phyloP scores from a whole-genome alignment of 2,113 vertebrate genomes.

The Brachypteracias leptosomus region DNA sequence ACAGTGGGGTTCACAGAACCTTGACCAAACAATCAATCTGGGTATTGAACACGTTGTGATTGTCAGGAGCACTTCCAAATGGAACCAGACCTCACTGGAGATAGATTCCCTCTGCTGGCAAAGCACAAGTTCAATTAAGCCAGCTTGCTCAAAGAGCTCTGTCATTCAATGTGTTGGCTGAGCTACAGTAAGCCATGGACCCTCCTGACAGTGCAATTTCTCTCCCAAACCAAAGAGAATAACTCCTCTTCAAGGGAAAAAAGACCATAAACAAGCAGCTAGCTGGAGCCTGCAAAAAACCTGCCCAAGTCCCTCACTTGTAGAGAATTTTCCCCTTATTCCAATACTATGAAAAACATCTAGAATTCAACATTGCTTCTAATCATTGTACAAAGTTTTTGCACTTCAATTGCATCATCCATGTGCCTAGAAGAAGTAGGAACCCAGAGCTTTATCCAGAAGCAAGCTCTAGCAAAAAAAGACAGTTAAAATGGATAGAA shows the following conservation, averaged over 20 bases:
- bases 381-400: background rate
- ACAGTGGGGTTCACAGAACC: background rate
- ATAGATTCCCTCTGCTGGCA: background rate
- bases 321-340: background rate
- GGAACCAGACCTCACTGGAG: background rate
- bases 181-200: background rate
- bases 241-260: background rate
- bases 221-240: background rate
- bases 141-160: background rate
- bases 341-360: fast-evolving
- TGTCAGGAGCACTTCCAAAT: background rate
- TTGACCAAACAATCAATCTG: background rate
- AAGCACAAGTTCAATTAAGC: background rate
- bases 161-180: background rate
- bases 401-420: fast-evolving
- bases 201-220: background rate
- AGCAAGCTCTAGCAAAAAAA: background rate
- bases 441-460: background rate
- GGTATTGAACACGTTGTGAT: background rate
- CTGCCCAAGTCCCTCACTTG: background rate
- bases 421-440: fast-evolving
- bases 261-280: background rate
- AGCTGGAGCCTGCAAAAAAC: background rate
- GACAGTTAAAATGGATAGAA: fast-evolving
- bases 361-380: background rate